Base-by-base conservation (phyloP, 53 echinoderm and acorn worm genomes). In the Arbacia lixula region DNA sequence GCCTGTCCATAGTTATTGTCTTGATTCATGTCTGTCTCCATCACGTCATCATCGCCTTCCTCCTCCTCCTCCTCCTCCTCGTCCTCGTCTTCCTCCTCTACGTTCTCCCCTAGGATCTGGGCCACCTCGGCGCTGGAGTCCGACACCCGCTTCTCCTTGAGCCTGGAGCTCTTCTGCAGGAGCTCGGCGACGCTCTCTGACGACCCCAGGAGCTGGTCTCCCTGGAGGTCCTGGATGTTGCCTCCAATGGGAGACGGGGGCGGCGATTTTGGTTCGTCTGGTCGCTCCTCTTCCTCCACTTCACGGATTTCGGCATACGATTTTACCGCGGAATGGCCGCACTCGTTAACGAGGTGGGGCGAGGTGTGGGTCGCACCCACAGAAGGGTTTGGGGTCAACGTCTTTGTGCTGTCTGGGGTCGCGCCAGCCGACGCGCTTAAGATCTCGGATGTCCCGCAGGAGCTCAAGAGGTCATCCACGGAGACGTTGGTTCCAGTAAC, bases 111-210 rank as follows among this genome's bases (percentile, higher is more conserved):
- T 20, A 96, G 83, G 35, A 96, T 96, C 88, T 93, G 86, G 1
- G 93, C 96, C 4, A 96, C 96, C 79, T 96, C 96, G 11, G 93
- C 96, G 58, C 96, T 96, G 0, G 96, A 91, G 72, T 96, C 96
- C 24, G 96, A 96, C 57, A 96, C 68, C 40, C 96, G 87, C 76
- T 94, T 96, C 81, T 89, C 93, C 60, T 86, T 75, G 52, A 95
- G 55, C 43, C 92, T 69, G 22, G 96, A 83, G 35, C 85, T 85
- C 64, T 92, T 92, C 69, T 92, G 84, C 42, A 95, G 73, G 34
- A 90, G 92, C 12, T 87, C 90, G 0, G 84, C 92, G 31, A 95
- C 37, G 43, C 90, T 90, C 9, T 90, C 95, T 2, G 90, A 68
- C 1, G 87, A 86, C 17, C 76, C 79, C 12, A 75, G 72, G 4